A percentile compares a stretch with the other conserved stretches of the same genome.
These are phyloP conservation scores for Saccostrea echinata DNA, from an alignment of 1,140 invertebrate genomes.

Conservation along the genomic window DNA sequence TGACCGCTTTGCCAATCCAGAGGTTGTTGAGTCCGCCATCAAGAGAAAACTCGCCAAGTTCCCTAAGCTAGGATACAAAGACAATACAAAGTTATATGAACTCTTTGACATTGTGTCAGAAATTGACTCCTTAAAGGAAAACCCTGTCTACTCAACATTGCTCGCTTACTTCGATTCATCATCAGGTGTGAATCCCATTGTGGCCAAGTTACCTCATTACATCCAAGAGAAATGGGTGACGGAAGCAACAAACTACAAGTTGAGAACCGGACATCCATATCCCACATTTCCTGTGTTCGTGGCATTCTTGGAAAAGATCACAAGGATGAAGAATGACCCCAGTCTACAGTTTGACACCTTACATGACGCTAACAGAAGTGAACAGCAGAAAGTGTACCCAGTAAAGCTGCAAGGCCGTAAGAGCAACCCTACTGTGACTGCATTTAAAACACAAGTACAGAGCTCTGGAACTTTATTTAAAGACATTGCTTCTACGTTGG, in stretches of 20 bases:
- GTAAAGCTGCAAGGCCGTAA: neutral
- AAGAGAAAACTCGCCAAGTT: conserved; percentile 57
- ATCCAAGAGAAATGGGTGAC: conserved; percentile 58
- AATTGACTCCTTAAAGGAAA: conserved; percentile 52
- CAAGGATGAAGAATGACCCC: conserved; percentile 58
- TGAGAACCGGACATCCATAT: neutral
- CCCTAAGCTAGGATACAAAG: conserved; percentile 57
- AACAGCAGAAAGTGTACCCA: neutral
- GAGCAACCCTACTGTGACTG: neutral
- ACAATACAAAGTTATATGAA: conserved; percentile 59
- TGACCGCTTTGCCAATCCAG: conserved; percentile 58
- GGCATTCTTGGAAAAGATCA: conserved; percentile 39
- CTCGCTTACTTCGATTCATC: conserved; percentile 61
- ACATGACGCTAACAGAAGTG: neutral
- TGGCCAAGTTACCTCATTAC: conserved; percentile 54
- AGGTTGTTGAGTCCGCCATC: conserved; percentile 57
- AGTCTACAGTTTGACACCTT: conserved; percentile 53
- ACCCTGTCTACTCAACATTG: conserved; percentile 46
- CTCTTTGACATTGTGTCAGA: conserved; percentile 59
- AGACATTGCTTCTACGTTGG: neutral
- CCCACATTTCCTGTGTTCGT: conserved; percentile 42
- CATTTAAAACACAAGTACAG: neutral
- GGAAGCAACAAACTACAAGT: conserved; percentile 42
- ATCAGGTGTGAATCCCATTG: conserved; percentile 56
- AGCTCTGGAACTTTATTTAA: neutral